Evolutionary conservation across 1,140 invertebrate genomes (phyloP).

Genomic region (Heliothis virescens): DNA sequence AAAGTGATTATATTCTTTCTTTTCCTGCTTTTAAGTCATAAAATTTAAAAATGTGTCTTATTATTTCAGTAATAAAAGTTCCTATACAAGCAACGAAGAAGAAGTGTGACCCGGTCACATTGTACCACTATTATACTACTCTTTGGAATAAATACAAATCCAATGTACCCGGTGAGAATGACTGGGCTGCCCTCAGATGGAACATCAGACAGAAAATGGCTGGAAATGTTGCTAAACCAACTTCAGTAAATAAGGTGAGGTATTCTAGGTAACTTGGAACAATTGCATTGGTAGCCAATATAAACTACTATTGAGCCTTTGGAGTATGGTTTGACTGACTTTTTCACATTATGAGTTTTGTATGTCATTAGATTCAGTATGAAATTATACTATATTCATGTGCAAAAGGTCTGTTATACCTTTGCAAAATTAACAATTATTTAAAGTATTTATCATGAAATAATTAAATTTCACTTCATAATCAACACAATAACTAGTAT

Average conservation of each 20-base stretch:
- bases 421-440: no score
- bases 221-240: conserved; percentile 59
- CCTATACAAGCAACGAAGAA: conserved; percentile 71
- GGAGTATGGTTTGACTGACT: neutral
- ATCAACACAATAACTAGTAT: no score
- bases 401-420: neutral
- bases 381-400: no score
- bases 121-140: conserved; percentile 91
- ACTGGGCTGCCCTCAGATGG: conserved; percentile 88
- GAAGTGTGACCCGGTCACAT: conserved; percentile 90
- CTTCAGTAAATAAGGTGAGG: conserved; percentile 59
- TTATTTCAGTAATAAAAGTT: conserved; percentile 81
- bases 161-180: conserved; percentile 90
- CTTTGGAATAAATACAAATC: conserved; percentile 90
- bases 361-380: no score
- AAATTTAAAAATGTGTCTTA: no score
- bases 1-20: no score
- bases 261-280: no score
- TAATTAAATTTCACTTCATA: no score
- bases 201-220: conserved; percentile 81
- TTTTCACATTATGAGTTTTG: no score
- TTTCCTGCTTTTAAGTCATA: no score
- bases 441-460: no score
- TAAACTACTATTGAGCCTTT: neutral
- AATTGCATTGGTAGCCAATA: no score